Evolutionary conservation across 2,113 vertebrate genomes (phyloP).

Genomic region (Macquaria ambigua): DNA sequence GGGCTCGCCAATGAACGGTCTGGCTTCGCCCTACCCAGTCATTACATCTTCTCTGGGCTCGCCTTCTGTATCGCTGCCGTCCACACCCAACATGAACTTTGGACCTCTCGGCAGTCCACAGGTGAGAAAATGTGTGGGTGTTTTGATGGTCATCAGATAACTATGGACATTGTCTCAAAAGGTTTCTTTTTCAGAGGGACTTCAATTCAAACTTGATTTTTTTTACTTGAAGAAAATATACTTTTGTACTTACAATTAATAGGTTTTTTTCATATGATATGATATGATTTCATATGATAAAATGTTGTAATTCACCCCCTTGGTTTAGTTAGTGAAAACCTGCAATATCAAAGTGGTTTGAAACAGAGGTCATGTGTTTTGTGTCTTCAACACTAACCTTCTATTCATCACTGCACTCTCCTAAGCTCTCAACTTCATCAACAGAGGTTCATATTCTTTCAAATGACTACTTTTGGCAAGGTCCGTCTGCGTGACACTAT

Average conservation of each 20-base stretch:
- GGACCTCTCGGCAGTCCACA: conserved; percentile 83
- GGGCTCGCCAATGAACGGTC: conserved; percentile 82
- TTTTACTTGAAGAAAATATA: not conserved
- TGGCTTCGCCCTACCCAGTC: conserved; percentile 86
- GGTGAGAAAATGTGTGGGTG: conserved; percentile 69
- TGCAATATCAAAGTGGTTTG: not conserved
- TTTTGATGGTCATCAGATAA: conserved; percentile 5
- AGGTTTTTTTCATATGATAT: too few relatives aligned
- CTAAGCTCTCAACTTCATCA: not conserved
- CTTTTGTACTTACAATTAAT: not conserved
- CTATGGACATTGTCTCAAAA: not conserved
- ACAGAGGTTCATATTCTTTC: conserved; percentile 15
- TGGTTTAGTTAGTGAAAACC: not conserved
- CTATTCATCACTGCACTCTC: not conserved
- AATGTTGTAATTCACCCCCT: not conserved
- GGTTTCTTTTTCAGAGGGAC: not conserved
- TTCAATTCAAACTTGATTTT: not conserved
- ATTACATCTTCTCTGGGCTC: conserved; percentile 85
- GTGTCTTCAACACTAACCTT: not conserved
- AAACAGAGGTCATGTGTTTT: not conserved
- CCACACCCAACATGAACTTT: conserved; percentile 83
- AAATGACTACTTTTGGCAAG: conserved; percentile 18
- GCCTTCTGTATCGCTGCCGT: conserved; percentile 80
- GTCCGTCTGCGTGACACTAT: conserved; percentile 11
- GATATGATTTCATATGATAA: too few relatives aligned